phyloP scores from a whole-genome alignment of 2,888 invertebrate genomes.

The Electrophaes corylata region DNA sequence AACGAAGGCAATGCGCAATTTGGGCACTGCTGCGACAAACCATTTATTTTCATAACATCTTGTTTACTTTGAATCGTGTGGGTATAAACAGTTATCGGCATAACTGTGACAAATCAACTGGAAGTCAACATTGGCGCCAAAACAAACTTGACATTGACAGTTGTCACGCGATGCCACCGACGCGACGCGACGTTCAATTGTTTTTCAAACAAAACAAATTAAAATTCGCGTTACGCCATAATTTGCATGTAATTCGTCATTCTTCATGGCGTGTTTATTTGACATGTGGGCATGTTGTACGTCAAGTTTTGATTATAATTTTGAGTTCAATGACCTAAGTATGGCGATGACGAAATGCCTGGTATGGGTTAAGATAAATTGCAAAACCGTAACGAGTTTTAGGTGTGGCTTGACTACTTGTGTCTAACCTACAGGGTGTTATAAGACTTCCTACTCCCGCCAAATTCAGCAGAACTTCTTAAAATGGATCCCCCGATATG shows the following conservation, averaged over 20 bases:
- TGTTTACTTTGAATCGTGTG: neutral
- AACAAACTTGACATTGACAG: conserved; percentile 22
- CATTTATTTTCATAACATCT: neutral
- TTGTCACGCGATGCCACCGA: conserved; percentile 10
- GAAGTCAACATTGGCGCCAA: conserved; percentile 2
- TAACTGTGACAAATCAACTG: conserved; percentile 9
- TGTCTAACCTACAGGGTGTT: neutral
- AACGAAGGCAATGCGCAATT: neutral
- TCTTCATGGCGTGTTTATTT: conserved; percentile 8
- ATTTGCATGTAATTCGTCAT: conserved; percentile 5
- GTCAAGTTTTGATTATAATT: conserved; percentile 11
- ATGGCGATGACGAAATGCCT: conserved; percentile 4
- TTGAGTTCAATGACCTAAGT: conserved; percentile 1
- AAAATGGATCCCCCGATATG: no score
- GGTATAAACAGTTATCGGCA: neutral
- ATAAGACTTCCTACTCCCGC: neutral
- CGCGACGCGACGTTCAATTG: neutral
- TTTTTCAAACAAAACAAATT: conserved; percentile 11
- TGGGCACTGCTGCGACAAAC: neutral
- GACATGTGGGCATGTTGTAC: neutral
- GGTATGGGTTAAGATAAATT: conserved; percentile 12
- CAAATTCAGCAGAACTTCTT: no score
- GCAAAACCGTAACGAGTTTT: conserved; percentile 12
- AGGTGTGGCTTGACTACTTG: conserved; percentile 9
- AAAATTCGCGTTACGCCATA: conserved; percentile 10